phyloP scores from a whole-genome alignment of 2,797 vertebrate genomes.

The Microctenopoma steveboyesi region DNA sequence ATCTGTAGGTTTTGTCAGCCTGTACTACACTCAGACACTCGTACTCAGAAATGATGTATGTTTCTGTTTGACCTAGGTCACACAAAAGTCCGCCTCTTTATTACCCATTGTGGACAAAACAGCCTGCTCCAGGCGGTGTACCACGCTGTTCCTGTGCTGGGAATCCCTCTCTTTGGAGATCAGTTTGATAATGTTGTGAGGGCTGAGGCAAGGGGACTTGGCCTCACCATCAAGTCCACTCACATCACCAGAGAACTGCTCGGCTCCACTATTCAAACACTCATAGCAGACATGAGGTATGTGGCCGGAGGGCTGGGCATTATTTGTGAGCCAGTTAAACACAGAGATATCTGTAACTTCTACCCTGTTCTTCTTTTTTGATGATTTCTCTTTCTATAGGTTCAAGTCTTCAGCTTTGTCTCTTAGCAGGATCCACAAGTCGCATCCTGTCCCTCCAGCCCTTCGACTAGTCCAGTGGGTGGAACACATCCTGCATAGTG shows the following conservation, averaged over 20 bases:
- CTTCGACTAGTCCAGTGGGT: constrained; percentile 78
- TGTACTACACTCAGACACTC: no score
- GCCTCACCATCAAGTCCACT: constrained; percentile 66
- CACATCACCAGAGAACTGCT: constrained; percentile 74
- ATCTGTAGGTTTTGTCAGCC: no score
- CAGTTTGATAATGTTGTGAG: constrained; percentile 80
- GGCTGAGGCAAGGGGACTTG: constrained; percentile 77
- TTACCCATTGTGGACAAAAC: constrained; percentile 83
- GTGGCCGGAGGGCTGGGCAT: neutral
- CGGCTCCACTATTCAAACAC: constrained; percentile 64
- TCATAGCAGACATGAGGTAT: constrained; percentile 77
- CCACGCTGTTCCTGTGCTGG: constrained; percentile 81
- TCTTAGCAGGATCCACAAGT: constrained; percentile 72
- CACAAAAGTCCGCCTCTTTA: constrained; percentile 71
- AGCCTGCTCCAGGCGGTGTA: constrained; percentile 83
- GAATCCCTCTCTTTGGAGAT: constrained; percentile 80
- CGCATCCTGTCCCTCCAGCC: constrained; percentile 74
- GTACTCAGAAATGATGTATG: neutral
- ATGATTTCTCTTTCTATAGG: constrained; percentile 48
- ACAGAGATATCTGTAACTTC: neutral
- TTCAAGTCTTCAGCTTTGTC: constrained; percentile 76
- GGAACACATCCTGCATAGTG: constrained; percentile 75
- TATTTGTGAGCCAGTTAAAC: neutral
- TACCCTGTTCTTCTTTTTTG: no score
- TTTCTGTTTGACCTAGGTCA: constrained; percentile 66